Evolutionary conservation across 2,113 vertebrate species (phyloP).

Genomic region (Oostethus manadensis): DNA sequence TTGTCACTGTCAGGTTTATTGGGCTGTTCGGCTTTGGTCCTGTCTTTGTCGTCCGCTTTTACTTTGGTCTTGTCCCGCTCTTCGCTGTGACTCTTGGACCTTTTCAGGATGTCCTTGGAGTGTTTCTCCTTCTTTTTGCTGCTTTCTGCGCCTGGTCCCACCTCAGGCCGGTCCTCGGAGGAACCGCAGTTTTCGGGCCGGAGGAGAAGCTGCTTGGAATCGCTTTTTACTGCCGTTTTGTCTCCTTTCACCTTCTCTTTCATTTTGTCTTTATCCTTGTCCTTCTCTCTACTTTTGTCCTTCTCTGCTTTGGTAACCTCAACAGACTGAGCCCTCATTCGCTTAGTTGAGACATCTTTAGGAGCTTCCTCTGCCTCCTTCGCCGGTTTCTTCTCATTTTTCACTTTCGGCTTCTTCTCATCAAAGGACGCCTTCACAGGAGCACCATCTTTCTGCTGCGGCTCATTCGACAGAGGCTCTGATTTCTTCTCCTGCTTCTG

Average conservation of each 20-base stretch:
- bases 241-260: conserved; percentile 70
- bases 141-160: conserved; percentile 71
- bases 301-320: conserved; percentile 73
- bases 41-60: conserved; percentile 76
- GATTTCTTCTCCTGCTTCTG: conserved; percentile 73
- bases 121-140: conserved; percentile 74
- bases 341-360: conserved; percentile 76
- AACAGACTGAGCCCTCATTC: conserved; percentile 59
- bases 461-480: conserved; percentile 70
- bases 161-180: conserved; percentile 82
- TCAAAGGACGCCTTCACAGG: conserved; percentile 72
- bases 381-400: conserved; percentile 78
- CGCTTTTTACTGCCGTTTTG: conserved; percentile 68
- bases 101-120: conserved; percentile 76
- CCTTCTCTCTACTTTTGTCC: conserved; percentile 32
- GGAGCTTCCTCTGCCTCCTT: conserved; percentile 78
- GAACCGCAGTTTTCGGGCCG: conserved; percentile 73
- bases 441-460: conserved; percentile 66
- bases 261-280: conserved; percentile 50
- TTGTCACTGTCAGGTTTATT: conserved; percentile 73
- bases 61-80: conserved; percentile 80
- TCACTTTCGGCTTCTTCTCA: conserved; percentile 84
- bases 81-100: conserved; percentile 79
- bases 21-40: conserved; percentile 71
- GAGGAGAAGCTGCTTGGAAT: conserved; percentile 72